Evolutionary conservation across 2,797 vertebrate genomes (phyloP), one percentile per base, ranked within the genome.

Genomic region (Morelia viridis): DNA sequence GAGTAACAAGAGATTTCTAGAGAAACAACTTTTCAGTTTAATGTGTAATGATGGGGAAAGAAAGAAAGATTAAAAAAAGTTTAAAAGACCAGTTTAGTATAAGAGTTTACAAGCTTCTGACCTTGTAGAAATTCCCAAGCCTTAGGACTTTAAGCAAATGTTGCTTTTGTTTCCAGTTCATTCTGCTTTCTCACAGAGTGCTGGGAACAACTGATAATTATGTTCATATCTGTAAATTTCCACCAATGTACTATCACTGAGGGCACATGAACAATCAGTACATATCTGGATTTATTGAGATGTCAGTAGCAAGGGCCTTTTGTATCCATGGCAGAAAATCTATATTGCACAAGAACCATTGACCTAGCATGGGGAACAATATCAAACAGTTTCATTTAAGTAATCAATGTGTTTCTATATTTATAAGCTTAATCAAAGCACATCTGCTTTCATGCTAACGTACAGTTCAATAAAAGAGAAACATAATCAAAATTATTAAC

Each of bases 341-440:
- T 57, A 50, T 91, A 26, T 95, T 85, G 92, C 93, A 90, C 94
- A 95, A 96, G 90, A 95, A 56, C 22, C n/a, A 87, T 15, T 1
- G 1, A 68, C 91, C 35, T 95, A 68, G 94, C 90, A 57, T 57
- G 95, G 53, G 89, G 94, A 95, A 94, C 53, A 90, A 15, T 90
- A 97, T 97, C 90, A 96, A 96, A 94, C 92, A 95, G 65, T 91
- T 97, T 96, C 89, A 91, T 80, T 94, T 15, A 28, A 62, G 26
- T 93, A 93, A 96, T 97, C 95, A 91, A 97, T 97, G 93, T 61
- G 93, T 95, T 96, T 96, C 96, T 97, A 85, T 96, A 97, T 97
- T 97, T 96, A 94, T 97, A 94, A 92, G 92, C 28, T 95, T 96
- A 96, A 97, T 96, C 92, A 96, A 86, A 92, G 62, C 2, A 93